These are phyloP conservation scores for Trinorchestia longiramus DNA, from an alignment of 1,140 invertebrate species.

Conservation along the genomic window DNA sequence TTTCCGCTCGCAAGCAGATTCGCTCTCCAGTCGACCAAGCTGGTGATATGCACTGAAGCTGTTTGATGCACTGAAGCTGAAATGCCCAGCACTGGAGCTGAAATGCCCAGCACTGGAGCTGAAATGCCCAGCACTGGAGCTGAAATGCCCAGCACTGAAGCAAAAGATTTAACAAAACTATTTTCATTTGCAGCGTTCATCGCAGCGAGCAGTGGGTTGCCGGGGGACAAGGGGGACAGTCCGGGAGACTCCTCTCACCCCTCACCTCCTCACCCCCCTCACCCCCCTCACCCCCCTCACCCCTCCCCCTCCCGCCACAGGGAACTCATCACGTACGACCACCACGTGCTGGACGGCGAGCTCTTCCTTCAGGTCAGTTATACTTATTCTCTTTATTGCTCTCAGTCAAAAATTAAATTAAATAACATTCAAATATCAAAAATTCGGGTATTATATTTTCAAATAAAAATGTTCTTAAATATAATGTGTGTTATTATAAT, in stretches of 20 bases:
- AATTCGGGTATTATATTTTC: too few relatives aligned
- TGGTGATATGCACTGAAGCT: too few relatives aligned
- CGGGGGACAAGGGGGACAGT: background rate
- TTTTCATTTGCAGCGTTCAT: background rate
- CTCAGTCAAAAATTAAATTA: constrained; percentile 62
- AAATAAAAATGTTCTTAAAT: too few relatives aligned
- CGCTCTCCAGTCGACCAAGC: too few relatives aligned
- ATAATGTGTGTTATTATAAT: too few relatives aligned
- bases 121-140: too few relatives aligned
- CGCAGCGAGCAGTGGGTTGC: background rate
- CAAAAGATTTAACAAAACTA: background rate
- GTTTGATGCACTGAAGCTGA: too few relatives aligned
- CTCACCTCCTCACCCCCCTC: background rate
- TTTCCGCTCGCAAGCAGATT: too few relatives aligned
- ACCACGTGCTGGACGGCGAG: constrained; percentile 90
- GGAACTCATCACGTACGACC: constrained; percentile 88
- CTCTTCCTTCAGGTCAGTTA: constrained; percentile 91
- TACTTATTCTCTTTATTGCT: constrained; percentile 52
- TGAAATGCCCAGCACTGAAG: background rate
- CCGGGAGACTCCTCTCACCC: background rate
- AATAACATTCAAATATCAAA: too few relatives aligned
- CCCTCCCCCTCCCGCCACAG: constrained; percentile 73
- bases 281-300: background rate
- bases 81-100: too few relatives aligned
- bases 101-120: too few relatives aligned